Conservation (phyloP, 2,888 invertebrate species). For the Nemotelus nigrinus region DNA sequence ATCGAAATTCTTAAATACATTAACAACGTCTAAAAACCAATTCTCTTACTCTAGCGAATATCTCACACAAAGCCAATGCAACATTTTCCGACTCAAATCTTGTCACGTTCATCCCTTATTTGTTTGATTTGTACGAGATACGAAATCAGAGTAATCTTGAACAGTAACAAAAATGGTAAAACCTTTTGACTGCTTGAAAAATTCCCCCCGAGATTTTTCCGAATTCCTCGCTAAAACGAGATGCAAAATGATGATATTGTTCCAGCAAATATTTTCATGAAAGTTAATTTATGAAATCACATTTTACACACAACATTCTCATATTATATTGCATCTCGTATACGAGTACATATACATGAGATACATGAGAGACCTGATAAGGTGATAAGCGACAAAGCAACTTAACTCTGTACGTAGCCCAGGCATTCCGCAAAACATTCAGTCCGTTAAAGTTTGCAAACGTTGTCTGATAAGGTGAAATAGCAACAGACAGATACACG, state of each 20-base stretch:
- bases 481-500: too few relatives aligned
- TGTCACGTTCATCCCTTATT: conserved; percentile 20
- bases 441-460: too few relatives aligned
- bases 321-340: not conserved
- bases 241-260: conserved; percentile 22
- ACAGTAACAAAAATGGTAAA: not conserved
- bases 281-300: conserved; percentile 39
- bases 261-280: conserved; percentile 40
- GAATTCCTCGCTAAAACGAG: conserved; percentile 45
- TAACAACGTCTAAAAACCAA: too few relatives aligned
- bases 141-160: not conserved
- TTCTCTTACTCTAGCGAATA: not conserved
- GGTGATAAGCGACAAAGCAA: conserved; percentile 10
- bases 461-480: too few relatives aligned
- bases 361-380: conserved; percentile 24
- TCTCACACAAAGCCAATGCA: not conserved
- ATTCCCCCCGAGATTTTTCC: conserved; percentile 12
- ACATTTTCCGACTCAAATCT: not conserved
- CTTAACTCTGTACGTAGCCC: not conserved
- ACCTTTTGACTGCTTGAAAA: not conserved
- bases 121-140: not conserved
- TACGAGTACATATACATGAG: too few relatives aligned
- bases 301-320: conserved; percentile 11
- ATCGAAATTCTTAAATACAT: too few relatives aligned
- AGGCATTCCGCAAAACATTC: too few relatives aligned